Base-by-base conservation (phyloP, 1,140 invertebrate genomes). In the Brachionus asplanchnoidis region DNA sequence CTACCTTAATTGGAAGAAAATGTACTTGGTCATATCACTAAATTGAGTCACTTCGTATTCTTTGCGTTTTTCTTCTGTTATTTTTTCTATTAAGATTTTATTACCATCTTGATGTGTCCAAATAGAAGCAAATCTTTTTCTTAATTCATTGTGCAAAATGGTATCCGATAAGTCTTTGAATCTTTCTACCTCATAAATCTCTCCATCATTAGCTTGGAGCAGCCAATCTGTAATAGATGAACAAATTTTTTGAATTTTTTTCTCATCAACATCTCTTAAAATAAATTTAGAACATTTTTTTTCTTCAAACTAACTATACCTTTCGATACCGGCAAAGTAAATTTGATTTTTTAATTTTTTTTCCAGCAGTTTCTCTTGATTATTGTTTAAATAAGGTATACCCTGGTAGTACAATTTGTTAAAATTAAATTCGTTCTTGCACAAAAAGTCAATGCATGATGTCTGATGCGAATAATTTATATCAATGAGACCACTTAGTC, bases 371-470 rank as follows among this genome's bases (percentile, higher is more conserved):
- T 85, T 73, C 85, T 91, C 88, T 40, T 92, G 92, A 7, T 85
- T 85, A 86, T 91, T 90, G 87, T 92, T 92, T 2, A 94, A 85
- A 86, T 92, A 94, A 7, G 93, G 91, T 75, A 94, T 91, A 42
- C 93, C 93, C 84, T 92, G 89, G 87, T 93, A 42, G 56, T 36
- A 85, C 91, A 94, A 93, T 92, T 94, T 93, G 88, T 94, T 94
- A 87, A 94, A 94, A 88, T 94, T 91, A 90, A 94, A 94, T 32
- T 92, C 91, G 87, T 93, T 89, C 73, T 87, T 88, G 86, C 90
- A 89, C 6, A 94, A 88, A 88, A 94, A 94, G 82, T 92, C 90
- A 2, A 93, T 85, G 17, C 92, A 91, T 1, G 91, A 91, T 9
- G 91, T 89, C 89, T 94, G 80, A 56, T 86, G 85, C n/a, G 68